Base-by-base conservation (phyloP, 2,888 invertebrate genomes). In the Vesta saturnalis region DNA sequence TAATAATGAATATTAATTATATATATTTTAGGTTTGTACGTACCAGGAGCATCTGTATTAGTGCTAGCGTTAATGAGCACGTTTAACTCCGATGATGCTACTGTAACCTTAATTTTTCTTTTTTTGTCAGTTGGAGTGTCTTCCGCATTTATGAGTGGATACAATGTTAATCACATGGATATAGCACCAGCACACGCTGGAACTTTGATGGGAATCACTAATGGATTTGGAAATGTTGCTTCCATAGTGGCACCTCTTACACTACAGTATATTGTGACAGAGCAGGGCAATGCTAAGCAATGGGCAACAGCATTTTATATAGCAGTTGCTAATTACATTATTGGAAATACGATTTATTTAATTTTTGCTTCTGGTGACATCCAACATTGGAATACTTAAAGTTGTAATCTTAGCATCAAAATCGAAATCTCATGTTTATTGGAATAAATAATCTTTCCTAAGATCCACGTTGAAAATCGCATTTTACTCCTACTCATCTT, bases 181-280 rank as follows among this genome's bases (percentile, higher is more conserved):
- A 84, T 94, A 60, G 91, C 93, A 10, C 93, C 94, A 0, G 92
- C 93, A 81, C 92, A 90, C 79, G 92, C 93, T 8, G 93, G 93
- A 30, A 89, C 90, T 0, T 83, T 94, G 74, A 92, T 94, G 92
- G 93, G 94, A 12, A 89, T 94, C 76, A 92, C 92, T 1, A 94
- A 93, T 79, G 90, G 90, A 10, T 84, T 87, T 15, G 90, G 91
- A 0, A 92, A 92, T 77, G 85, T 94, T 12, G 91, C 92, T 83
- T 92, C 94, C 60, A 91, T 92, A 0, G 86, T 90, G 39, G 91
- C 91, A 0, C 89, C 90, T 1, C 79, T 88, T 3, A 87, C 94
- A 21, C 88, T 92, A 1, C 83, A 83, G n/a, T 88, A 92, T 78
- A 86, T 88, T 85, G 92, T 91, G 81, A 83, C 43, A 30, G 52